Evolutionary conservation across 2,113 vertebrate species (phyloP).

Genomic region (Thymallus thymallus): DNA sequence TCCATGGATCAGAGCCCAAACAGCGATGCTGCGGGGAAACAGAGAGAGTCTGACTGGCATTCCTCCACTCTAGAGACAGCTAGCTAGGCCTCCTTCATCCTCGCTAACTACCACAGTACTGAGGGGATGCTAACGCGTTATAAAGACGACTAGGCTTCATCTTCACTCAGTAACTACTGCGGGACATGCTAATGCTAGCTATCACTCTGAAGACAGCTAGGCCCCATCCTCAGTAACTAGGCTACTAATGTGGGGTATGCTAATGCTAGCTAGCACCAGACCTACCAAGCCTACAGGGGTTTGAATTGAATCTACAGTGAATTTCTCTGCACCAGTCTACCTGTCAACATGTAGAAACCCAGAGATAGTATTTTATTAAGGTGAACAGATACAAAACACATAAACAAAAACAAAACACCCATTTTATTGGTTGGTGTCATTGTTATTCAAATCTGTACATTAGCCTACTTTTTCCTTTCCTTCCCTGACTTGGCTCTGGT

Average conservation of each 20-base stretch:
- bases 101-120: constrained; percentile 12
- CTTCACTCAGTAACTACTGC: neutral
- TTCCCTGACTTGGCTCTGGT: neutral
- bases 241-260: neutral
- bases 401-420: neutral
- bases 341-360: neutral
- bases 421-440: neutral
- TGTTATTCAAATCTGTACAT: too few species aligned
- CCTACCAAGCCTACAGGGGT: too few species aligned
- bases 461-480: too few species aligned
- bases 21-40: constrained; percentile 82
- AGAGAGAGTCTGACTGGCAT: constrained; percentile 65
- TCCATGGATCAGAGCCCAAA: constrained; percentile 86
- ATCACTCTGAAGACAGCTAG: neutral
- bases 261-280: neutral
- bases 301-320: too few species aligned
- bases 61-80: constrained; percentile 47
- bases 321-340: constrained; percentile 17
- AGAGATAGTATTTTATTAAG: neutral
- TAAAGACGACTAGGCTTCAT: too few species aligned
- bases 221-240: too few species aligned
- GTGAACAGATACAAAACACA: neutral
- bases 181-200: constrained; percentile 51
- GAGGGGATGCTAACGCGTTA: neutral
- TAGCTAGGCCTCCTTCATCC: constrained; percentile 49